Evolutionary conservation across 2,797 vertebrate genomes (phyloP).

Genomic region (Caiman crocodilus): DNA sequence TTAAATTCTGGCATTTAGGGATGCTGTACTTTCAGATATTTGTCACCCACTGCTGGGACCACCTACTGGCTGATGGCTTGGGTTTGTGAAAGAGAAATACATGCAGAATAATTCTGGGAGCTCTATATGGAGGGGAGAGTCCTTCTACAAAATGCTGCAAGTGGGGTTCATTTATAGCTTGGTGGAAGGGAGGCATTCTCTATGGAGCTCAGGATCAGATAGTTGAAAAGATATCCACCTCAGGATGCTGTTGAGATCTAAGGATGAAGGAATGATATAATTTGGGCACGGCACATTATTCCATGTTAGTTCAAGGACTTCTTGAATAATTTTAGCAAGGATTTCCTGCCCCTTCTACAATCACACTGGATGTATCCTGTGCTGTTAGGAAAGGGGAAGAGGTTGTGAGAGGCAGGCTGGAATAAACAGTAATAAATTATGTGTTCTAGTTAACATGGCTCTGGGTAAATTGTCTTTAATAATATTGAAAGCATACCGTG

Average conservation of each 20-base stretch:
- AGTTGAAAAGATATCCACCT: neutral
- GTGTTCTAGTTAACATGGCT: neutral
- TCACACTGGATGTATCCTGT: neutral
- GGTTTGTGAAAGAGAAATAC: neutral
- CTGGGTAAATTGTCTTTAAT: too few species aligned
- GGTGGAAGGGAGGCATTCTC: neutral
- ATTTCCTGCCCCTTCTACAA: neutral
- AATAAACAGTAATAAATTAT: neutral
- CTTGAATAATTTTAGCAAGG: neutral
- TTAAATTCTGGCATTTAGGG: accelerated
- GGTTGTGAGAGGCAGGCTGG: neutral
- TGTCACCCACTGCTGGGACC: neutral
- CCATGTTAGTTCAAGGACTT: neutral
- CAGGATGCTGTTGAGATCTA: neutral
- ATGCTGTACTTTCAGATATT: neutral
- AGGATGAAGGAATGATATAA: neutral
- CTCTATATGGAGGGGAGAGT: neutral
- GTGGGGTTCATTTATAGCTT: neutral
- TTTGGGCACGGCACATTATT: neutral
- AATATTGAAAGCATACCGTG: neutral
- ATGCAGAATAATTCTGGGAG: neutral
- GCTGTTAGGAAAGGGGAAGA: neutral
- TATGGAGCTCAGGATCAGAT: neutral
- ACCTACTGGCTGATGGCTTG: accelerated
- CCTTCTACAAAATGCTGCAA: neutral